These are phyloP conservation scores for Acridotheres tristis DNA, from an alignment of 2,797 vertebrate genomes.

Conservation along the genomic window DNA sequence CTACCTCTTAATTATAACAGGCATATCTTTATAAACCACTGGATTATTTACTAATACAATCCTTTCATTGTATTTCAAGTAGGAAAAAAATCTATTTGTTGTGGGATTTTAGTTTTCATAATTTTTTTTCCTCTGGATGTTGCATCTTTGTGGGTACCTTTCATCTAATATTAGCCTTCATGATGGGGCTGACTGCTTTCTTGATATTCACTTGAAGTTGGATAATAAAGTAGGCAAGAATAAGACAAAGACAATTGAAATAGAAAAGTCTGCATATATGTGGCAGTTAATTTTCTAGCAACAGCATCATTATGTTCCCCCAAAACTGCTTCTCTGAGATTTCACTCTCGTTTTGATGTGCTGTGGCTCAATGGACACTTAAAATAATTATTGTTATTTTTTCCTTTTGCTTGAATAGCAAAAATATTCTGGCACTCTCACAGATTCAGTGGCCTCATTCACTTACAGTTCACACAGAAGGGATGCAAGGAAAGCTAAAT, in stretches of 20 bases:
- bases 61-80: not conserved
- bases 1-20: not conserved
- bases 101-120: constrained; percentile 23
- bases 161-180: not conserved
- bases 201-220: not conserved
- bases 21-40: not conserved
- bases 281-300: not conserved
- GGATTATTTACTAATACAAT: constrained; percentile 1
- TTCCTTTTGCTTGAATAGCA: not conserved
- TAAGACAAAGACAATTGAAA: not conserved
- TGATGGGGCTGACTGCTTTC: not conserved
- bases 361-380: not conserved
- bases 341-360: not conserved
- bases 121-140: not conserved
- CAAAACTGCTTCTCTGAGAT: not conserved
- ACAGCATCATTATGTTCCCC: not conserved
- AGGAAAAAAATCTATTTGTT: constrained; percentile 21
- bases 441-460: not conserved
- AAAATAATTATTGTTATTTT: constrained; percentile 1
- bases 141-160: not conserved
- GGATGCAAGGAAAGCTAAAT: not conserved
- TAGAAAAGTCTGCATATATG: not conserved
- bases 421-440: not conserved
- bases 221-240: not conserved
- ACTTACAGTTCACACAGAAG: not conserved